phyloP scores from a whole-genome alignment of 2,797 vertebrate species.

The Enteromius afrohamiltoni region DNA sequence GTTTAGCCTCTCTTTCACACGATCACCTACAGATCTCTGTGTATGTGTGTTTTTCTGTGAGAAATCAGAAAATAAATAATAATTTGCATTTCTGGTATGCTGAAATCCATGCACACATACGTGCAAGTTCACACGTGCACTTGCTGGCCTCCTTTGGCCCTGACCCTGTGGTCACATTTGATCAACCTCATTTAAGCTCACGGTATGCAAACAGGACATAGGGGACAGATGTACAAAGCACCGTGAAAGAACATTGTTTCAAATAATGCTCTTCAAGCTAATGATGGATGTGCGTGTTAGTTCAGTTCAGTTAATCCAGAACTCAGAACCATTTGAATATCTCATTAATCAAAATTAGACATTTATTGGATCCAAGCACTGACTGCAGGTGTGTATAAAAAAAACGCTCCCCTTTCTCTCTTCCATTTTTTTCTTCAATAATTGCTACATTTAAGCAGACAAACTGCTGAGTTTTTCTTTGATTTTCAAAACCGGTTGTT shows the following conservation, averaged over 20 bases:
- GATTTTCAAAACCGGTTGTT: constrained; percentile 27
- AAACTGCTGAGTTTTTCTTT: neutral
- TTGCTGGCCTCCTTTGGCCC: neutral
- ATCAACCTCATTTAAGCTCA: constrained; percentile 5
- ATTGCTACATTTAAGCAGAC: neutral
- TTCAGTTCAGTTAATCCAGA: constrained; percentile 20
- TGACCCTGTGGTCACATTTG: constrained; percentile 5
- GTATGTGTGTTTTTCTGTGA: neutral
- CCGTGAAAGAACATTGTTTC: neutral
- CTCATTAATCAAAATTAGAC: constrained; percentile 35
- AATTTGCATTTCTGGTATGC: neutral
- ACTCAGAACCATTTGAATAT: constrained; percentile 11
- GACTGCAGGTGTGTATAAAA: constrained; percentile 28
- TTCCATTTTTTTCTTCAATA: neutral
- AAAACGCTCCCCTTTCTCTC: neutral
- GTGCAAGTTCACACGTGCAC: neutral
- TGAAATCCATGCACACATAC: neutral
- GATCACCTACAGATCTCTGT: neutral
- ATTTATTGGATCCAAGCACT: constrained; percentile 33
- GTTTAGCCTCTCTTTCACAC: neutral
- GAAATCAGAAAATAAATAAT: neutral
- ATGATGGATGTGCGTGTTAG: neutral
- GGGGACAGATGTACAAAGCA: neutral
- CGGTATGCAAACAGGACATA: neutral
- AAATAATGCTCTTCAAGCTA: neutral